Evolutionary conservation across 2,888 invertebrate genomes (phyloP), one percentile per base, ranked within the genome.

Genomic region (Gymnocheta viridis): DNA sequence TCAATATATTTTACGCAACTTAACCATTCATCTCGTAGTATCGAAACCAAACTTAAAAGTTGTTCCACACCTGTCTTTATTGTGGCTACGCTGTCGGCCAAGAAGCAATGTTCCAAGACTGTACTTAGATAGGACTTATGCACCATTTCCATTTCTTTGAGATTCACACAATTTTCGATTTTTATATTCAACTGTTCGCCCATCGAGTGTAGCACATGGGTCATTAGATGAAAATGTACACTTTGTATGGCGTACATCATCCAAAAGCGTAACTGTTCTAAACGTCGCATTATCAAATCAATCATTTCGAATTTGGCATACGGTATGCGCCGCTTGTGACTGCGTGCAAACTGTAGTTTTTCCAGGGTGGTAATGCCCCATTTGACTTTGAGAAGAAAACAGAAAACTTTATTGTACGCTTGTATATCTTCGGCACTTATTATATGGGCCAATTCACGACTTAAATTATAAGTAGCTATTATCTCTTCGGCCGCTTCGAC

Each of bases 191-290:
- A 87, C 60, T 91, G 89, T 1, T 87, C 85, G 0, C 89, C 90
- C 86, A 91, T 87, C 2, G 89, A 86, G 60, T 93, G 93, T 32
- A 94, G 87, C 1, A 89, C 87, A 64, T 89, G 91, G 0, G 93
- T 93, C 88, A 93, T 93, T 32, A 94, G 87, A 89, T 94, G 93
- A 35, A 92, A 91, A 83, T 94, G 93, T 79, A 94, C 90, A 44
- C 92, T 92, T 72, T 93, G 92, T 60, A 94, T 89, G 1, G 93
- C 91, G 83, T 93, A 93, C 22, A 93, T 89, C 54, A 94, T 89
- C 93, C 94, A 94, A 86, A 93, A 93, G 76, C 93, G 91, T 24
- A 94, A 85, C 35, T 93, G 92, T 77, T 93, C 93, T 41, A 94
- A 88, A 3, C 93, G 91, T 29, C 93, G 91, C 80, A 91, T 88